These are phyloP conservation scores for Poecile atricapillus DNA, from an alignment of 2,113 vertebrate genomes.

Conservation along the genomic window DNA sequence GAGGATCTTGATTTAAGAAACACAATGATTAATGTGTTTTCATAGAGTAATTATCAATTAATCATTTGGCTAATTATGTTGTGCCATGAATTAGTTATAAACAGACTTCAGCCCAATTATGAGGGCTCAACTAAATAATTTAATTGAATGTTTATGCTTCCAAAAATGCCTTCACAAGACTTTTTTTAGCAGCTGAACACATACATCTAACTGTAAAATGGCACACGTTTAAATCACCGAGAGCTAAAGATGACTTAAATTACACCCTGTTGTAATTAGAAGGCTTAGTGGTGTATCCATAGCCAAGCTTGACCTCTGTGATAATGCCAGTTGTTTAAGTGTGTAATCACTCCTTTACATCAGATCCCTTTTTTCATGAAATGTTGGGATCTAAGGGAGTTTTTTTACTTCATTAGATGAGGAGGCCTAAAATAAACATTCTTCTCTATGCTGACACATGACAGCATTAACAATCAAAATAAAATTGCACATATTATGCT, in stretches of 20 bases:
- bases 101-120: constrained; percentile 21
- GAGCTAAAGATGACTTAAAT: neutral
- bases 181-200: neutral
- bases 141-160: constrained; percentile 23
- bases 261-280: neutral
- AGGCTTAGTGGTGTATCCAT: neutral
- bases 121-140: constrained; percentile 2
- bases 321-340: neutral
- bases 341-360: neutral
- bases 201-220: neutral
- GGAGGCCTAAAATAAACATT: constrained; percentile 1
- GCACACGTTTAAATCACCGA: neutral
- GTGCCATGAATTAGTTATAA: constrained; percentile 32
- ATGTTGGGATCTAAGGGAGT: neutral
- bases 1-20: neutral
- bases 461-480: neutral
- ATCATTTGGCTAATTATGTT: constrained; percentile 35
- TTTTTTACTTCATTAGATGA: neutral
- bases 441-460: neutral
- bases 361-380: neutral
- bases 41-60: constrained; percentile 28
- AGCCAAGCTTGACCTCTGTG: neutral
- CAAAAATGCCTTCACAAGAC: neutral
- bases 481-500: neutral
- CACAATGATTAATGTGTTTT: constrained; percentile 47